Conservation (phyloP, 1,140 invertebrate genomes). For the Hermatobates lingyangjiaoensis region DNA sequence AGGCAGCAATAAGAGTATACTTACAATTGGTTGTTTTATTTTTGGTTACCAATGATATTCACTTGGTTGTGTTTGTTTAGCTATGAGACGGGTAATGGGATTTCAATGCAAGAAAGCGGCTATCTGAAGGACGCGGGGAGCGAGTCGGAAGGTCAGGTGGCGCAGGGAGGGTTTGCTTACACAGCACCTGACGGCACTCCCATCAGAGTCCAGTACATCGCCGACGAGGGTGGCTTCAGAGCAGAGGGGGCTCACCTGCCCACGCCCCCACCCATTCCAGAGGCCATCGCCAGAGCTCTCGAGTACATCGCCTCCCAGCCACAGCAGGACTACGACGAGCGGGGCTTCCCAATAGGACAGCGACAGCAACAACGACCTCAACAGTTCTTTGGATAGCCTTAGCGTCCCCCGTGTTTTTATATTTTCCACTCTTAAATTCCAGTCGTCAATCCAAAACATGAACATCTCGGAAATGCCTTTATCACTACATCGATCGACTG, state of each 20-base stretch:
- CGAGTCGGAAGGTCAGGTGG: constrained; percentile 19
- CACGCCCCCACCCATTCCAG: constrained; percentile 60
- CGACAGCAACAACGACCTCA: background rate
- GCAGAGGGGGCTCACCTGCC: constrained; percentile 64
- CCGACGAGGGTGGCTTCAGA: constrained; percentile 69
- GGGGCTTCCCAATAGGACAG: constrained; percentile 1
- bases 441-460: too few relatives aligned
- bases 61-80: too few relatives aligned
- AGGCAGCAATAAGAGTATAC: too few relatives aligned
- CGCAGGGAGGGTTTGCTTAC: constrained; percentile 29
- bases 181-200: constrained; percentile 49
- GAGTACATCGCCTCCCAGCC: constrained; percentile 8
- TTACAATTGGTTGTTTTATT: too few relatives aligned
- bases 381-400: too few relatives aligned
- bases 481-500: too few relatives aligned
- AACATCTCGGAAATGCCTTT: too few relatives aligned
- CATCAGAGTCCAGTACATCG: constrained; percentile 50
- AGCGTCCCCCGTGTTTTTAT: too few relatives aligned
- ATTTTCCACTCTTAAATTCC: too few relatives aligned
- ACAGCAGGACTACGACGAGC: constrained; percentile 9
- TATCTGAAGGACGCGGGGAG: constrained; percentile 33
- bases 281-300: constrained; percentile 3
- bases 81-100: constrained; percentile 52
- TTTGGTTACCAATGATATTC: too few relatives aligned
- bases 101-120: constrained; percentile 37